phyloP scores from a whole-genome alignment of 2,888 invertebrate species.

The Bellardia bayeri region DNA sequence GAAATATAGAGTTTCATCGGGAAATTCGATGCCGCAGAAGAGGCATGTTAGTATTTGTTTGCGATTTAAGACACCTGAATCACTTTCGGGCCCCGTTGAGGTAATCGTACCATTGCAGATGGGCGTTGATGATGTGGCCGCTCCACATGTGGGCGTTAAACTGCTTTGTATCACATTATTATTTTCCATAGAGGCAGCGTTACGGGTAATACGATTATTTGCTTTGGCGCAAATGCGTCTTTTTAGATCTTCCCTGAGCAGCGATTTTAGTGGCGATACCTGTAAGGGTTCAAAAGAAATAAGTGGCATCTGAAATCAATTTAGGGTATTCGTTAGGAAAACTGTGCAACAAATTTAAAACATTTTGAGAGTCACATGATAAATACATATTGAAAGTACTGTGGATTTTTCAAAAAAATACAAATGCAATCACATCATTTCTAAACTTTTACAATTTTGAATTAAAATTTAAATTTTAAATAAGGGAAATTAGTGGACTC shows the following conservation, averaged over 20 bases:
- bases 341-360: not conserved
- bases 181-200: conserved; percentile 81
- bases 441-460: no score
- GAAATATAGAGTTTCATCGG: conserved; percentile 97
- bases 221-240: conserved; percentile 91
- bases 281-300: conserved; percentile 74
- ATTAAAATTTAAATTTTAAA: no score
- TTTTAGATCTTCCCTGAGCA: conserved; percentile 93
- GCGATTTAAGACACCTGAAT: conserved; percentile 84
- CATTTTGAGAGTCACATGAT: not conserved
- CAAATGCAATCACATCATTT: no score
- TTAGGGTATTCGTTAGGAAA: not conserved
- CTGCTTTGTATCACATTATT: conserved; percentile 82
- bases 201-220: conserved; percentile 85
- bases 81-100: conserved; percentile 88
- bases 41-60: conserved; percentile 90
- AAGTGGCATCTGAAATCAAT: conserved; percentile 38
- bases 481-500: no score
- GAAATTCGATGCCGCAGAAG: conserved; percentile 97
- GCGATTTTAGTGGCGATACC: conserved; percentile 92
- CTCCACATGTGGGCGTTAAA: conserved; percentile 72
- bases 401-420: no score
- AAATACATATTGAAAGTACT: not conserved
- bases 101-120: conserved; percentile 88
- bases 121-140: conserved; percentile 81